Conservation (phyloP, 2,888 invertebrate genomes). For the Tryphoninae sp. region DNA sequence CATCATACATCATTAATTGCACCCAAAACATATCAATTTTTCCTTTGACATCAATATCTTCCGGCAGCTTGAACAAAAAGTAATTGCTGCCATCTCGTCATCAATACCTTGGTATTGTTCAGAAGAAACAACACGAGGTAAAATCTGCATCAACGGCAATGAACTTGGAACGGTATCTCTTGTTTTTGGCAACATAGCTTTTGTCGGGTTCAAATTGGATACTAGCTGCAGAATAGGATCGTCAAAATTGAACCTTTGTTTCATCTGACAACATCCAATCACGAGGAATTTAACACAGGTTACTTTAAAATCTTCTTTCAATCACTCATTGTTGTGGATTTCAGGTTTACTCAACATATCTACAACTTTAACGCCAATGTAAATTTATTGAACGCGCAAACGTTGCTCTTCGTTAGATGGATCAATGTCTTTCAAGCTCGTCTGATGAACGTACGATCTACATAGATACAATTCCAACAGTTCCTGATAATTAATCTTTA, state of each 20-base stretch:
- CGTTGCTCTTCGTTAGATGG: conserved; percentile 38
- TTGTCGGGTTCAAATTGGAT: conserved; percentile 29
- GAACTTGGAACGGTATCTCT: conserved; percentile 29
- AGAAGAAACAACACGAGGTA: conserved; percentile 14
- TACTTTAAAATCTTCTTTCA: not conserved
- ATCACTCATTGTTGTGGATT: conserved; percentile 7
- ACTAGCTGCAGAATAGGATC: conserved; percentile 47
- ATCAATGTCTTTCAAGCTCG: conserved; percentile 47
- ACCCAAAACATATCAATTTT: conserved; percentile 42
- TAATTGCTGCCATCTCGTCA: conserved; percentile 45
- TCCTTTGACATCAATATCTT: not conserved
- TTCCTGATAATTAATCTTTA: conserved; percentile 47
- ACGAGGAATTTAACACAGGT: conserved; percentile 57
- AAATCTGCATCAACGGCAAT: conserved; percentile 12
- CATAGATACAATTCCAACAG: conserved; percentile 53
- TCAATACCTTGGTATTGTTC: conserved; percentile 38
- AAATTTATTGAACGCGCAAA: conserved; percentile 45
- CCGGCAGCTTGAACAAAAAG: conserved; percentile 25
- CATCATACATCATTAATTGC: conserved; percentile 6
- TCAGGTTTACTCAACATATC: conserved; percentile 47
- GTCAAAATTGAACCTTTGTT: conserved; percentile 64
- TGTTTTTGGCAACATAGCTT: conserved; percentile 33
- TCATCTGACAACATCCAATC: conserved; percentile 49
- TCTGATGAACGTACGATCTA: conserved; percentile 39
- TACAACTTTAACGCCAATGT: conserved; percentile 60